Evolutionary conservation across 2,888 invertebrate genomes (phyloP), one percentile per base, ranked within the genome.

Genomic region (Macrophya annulata): DNA sequence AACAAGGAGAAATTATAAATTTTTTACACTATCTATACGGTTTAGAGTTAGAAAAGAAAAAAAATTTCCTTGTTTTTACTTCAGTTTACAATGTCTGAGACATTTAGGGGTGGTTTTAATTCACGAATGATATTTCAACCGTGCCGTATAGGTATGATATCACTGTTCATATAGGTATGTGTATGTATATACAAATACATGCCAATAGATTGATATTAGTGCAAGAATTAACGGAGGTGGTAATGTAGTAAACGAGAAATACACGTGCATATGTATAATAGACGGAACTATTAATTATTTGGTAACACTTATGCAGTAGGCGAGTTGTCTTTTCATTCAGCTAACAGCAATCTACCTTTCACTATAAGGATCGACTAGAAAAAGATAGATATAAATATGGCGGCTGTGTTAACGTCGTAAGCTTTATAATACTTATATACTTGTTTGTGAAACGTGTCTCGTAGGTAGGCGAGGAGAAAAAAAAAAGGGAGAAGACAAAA

Each of bases 261-360:
- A 62, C 62, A 62, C 81, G 43, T 62, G 81, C 37, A 77, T 40
- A 9, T 72, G 51, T 62, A 62, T 43, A 82, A 68, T 48, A 68
- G 45, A 65, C 45, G 83, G 71, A 51, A 65, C 68, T 83, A 65
- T 68, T 68, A 83, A 83, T 83, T 83, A 83, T 68, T 83, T 51
- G 83, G 68, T 83, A 83, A 83, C 68, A 83, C 83, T 65, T 77
- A 15, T 71, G 68, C 62, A 81, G 81, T 62, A n/a, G 81, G 59
- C 81, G 83, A 83, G 48, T 83, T 83, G 68, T 83, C 65, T 83
- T 68, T 83, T 83, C 81, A 81, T 81, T 81, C 81, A 81, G 43
- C 77, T n/a, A 77, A n/a, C 45, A 43, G 83, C 12, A 51, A 48
- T 45, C 48, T 31, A 71, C 83, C 83, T 83, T 83, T 83, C 83